These are phyloP conservation scores for Heteromyza rotundicornis DNA, from an alignment of 2,888 invertebrate genomes.

Conservation along the genomic window DNA sequence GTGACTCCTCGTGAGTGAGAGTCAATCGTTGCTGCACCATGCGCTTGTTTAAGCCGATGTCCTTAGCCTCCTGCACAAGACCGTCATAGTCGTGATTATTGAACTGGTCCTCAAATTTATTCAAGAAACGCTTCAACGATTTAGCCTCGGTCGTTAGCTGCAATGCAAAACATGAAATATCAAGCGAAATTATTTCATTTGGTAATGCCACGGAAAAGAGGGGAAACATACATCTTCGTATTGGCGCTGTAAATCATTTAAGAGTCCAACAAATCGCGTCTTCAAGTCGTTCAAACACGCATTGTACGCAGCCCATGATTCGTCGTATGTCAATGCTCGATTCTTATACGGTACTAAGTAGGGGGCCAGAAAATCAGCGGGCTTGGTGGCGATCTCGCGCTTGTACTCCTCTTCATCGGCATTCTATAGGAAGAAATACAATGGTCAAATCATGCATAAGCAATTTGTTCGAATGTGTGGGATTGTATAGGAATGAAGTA, in stretches of 20 bases:
- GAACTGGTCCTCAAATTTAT: slow-evolving; percentile 59
- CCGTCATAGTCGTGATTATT: slow-evolving; percentile 57
- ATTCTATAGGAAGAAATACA: slow-evolving; percentile 38
- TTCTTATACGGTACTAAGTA: slow-evolving; percentile 65
- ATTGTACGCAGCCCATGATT: slow-evolving; percentile 51
- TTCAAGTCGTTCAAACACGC: slow-evolving; percentile 73
- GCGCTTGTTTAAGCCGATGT: slow-evolving; percentile 57
- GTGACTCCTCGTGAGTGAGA: slow-evolving; percentile 57
- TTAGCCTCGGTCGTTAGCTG: slow-evolving; percentile 56
- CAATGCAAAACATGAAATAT: slow-evolving; percentile 5
- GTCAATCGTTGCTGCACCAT: slow-evolving; percentile 60
- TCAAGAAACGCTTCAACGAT: slow-evolving; percentile 54
- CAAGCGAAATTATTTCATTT: background rate
- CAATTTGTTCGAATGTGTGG: too few relatives aligned
- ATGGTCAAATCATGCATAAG: too few relatives aligned
- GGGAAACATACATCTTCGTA: slow-evolving; percentile 69
- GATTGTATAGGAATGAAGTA: too few relatives aligned
- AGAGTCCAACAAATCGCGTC: slow-evolving; percentile 68
- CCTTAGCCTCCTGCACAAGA: slow-evolving; percentile 52
- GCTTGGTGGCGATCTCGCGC: slow-evolving; percentile 64
- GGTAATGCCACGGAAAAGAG: too few relatives aligned
- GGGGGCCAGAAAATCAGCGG: slow-evolving; percentile 68
- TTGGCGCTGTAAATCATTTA: slow-evolving; percentile 70
- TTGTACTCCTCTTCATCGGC: slow-evolving; percentile 57
- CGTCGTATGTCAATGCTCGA: slow-evolving; percentile 39